Base-by-base conservation (phyloP, 1,140 invertebrate species). In the Trinorchestia longiramus region DNA sequence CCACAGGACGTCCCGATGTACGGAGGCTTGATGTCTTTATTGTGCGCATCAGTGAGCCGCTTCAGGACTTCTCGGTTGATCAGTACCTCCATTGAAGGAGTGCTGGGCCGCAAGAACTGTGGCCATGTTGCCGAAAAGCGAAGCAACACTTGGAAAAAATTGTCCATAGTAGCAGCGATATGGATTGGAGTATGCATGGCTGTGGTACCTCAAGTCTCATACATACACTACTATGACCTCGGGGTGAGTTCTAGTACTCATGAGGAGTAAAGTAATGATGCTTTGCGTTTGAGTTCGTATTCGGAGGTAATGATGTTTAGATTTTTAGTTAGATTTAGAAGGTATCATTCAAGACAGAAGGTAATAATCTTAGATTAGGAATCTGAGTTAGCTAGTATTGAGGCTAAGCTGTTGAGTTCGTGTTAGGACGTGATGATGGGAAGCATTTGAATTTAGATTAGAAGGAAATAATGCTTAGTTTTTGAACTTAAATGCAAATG, bases 1-100 rank as follows among this genome's bases (percentile, higher is more conserved):
- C 41, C 41, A 8, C 90, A 92, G 90, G 90, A 92, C 90, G 90
- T 92, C 40, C 90, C 90, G 19, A 41, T 92, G 90, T 92, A 92
- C 43, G 90, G 90, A 42, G 90, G 90, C 43, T 36, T 92, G 41
- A 92, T 92, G 90, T 92, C 90, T 3, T 36, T 92, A 36, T 42
- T 92, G 40, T 40, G 90, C 4, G 90, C 43, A 1, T 92, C 90
- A 4, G 23, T 92, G 23, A 92, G 90, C 90, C n/a, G 90, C n/a
- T 92, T 92, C 90, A 8, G 43, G 8, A 92, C 41, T 8, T 42
- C 43, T 1, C 3, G 17, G n/a, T 42, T 43, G 23, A 92, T 11
- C 43, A 92, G 6, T 6, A 42, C 17, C 43, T 92, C 90, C 19
- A 92, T 44, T 43, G 90, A 92, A 36, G 41, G 23, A 17, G 41